These are phyloP conservation scores for Meloe dianella DNA, from an alignment of 2,888 invertebrate genomes.

Conservation along the genomic window DNA sequence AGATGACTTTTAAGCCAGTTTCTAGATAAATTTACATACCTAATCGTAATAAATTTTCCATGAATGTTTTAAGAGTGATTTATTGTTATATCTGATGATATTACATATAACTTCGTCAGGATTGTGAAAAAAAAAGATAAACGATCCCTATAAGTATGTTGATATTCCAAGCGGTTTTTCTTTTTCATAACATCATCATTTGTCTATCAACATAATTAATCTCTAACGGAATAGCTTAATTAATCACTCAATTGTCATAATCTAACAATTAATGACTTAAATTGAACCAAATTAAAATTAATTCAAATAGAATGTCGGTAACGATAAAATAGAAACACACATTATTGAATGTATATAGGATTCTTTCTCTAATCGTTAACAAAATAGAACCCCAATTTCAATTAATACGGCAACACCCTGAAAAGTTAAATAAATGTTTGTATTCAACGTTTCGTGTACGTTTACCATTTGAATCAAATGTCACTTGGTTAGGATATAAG, in stretches of 20 bases:
- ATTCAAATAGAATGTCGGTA: background rate
- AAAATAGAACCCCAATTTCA: background rate
- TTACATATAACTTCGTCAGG: slow-evolving; percentile 7
- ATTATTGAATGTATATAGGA: background rate
- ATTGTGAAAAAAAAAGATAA: slow-evolving; percentile 3
- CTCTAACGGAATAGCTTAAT: background rate
- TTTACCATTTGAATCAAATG: background rate
- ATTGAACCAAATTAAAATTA: slow-evolving; percentile 1
- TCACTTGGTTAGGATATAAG: background rate
- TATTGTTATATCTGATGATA: background rate
- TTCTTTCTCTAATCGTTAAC: background rate
- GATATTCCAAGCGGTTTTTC: background rate
- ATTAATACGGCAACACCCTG: background rate
- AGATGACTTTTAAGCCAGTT: background rate
- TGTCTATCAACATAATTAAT: background rate
- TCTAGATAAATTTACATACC: background rate
- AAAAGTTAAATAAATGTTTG: background rate
- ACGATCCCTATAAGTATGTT: background rate
- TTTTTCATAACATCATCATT: background rate
- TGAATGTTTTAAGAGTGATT: background rate
- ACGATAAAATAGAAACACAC: background rate
- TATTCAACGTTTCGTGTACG: background rate
- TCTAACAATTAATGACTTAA: background rate
- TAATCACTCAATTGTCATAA: background rate
- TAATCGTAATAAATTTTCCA: slow-evolving; percentile 6